phyloP scores from a whole-genome alignment of 2,888 invertebrate species.

The Enoplolaimus lenunculus region DNA sequence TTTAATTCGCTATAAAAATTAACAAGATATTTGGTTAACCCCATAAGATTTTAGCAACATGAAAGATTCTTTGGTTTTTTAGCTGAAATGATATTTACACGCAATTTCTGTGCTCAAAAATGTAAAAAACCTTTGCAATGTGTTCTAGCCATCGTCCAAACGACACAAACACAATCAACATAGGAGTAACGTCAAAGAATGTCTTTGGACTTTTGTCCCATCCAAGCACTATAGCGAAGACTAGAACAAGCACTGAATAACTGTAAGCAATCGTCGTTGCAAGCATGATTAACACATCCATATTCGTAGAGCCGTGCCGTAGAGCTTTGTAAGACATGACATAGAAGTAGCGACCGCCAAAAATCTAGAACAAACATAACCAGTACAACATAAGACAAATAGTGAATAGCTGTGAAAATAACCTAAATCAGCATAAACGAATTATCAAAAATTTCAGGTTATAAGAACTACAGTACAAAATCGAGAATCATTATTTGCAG shows the following conservation, averaged over 20 bases:
- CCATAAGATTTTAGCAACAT: too few species aligned
- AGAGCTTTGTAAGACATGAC: constrained; percentile 80
- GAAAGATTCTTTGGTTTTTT: too few species aligned
- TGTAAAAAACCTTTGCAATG: constrained; percentile 92
- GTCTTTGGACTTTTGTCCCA: constrained; percentile 76
- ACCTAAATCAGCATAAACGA: too few species aligned
- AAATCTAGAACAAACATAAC: constrained; percentile 51
- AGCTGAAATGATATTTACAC: too few species aligned
- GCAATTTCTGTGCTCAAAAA: too few species aligned
- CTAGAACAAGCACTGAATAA: constrained; percentile 68
- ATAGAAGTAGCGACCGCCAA: constrained; percentile 93
- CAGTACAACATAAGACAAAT: too few species aligned
- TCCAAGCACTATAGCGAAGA: constrained; percentile 61
- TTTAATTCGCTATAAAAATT: too few species aligned
- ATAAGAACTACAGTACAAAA: too few species aligned
- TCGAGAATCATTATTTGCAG: too few species aligned
- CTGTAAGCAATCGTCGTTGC: constrained; percentile 86
- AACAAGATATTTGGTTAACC: too few species aligned
- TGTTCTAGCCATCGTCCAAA: constrained; percentile 93
- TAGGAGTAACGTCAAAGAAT: constrained; percentile 98
- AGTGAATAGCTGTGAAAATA: constrained; percentile 30
- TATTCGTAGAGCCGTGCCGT: constrained; percentile 78
- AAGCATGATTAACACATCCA: constrained; percentile 98
- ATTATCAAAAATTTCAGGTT: too few species aligned
- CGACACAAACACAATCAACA: constrained; percentile 91